Conservation (phyloP, 92 coral and sea anemone genomes). For the Zoanthus sansibaricus region DNA sequence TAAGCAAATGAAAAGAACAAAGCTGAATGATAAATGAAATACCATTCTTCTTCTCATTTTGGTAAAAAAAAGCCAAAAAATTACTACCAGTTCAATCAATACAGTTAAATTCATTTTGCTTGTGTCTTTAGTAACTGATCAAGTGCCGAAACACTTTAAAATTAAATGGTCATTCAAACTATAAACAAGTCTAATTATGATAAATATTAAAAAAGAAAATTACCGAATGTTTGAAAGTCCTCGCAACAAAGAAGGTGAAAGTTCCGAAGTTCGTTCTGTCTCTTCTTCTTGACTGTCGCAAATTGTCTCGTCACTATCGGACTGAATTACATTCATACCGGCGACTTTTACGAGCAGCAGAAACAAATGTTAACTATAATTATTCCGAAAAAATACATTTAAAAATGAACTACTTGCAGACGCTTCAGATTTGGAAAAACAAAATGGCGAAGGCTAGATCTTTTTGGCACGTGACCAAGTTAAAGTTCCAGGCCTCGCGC, state of each 20-base stretch:
- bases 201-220: not conserved
- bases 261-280: not conserved
- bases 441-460: not conserved
- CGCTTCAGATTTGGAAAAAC: not conserved
- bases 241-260: slow-evolving; percentile 60
- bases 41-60: not conserved
- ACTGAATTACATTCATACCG: slow-evolving; percentile 16
- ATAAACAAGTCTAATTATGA: not conserved
- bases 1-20: not conserved
- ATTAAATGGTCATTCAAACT: not conserved
- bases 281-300: slow-evolving; percentile 60
- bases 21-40: not conserved
- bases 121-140: not conserved
- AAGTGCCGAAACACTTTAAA: not conserved
- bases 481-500: not conserved
- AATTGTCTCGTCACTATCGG: slow-evolving; percentile 71
- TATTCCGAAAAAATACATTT: not conserved
- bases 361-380: too few species aligned
- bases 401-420: not conserved
- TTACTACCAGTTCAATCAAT: too few species aligned
- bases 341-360: not conserved
- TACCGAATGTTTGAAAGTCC: slow-evolving; percentile 37
- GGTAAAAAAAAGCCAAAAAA: too few species aligned
- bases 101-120: not conserved
- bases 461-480: slow-evolving; percentile 4